These are phyloP conservation scores for Upupa epops DNA, from an alignment of 2,113 vertebrate genomes.

Conservation along the genomic window DNA sequence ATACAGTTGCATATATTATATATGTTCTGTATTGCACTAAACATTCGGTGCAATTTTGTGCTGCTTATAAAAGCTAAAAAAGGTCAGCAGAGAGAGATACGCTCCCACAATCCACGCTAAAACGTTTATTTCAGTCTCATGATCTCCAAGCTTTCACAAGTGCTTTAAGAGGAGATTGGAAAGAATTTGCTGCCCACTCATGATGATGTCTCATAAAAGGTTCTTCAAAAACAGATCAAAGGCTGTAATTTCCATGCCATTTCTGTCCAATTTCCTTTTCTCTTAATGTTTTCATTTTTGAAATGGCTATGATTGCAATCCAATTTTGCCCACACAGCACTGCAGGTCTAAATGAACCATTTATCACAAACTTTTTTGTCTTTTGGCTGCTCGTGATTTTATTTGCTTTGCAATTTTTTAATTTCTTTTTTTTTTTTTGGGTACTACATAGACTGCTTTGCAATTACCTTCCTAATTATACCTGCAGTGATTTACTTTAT, in stretches of 20 bases:
- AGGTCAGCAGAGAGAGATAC: constrained; percentile 44
- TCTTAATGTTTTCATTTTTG: constrained; percentile 77
- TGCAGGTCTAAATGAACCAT: constrained; percentile 78
- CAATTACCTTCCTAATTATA: constrained; percentile 79
- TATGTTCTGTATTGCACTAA: constrained; percentile 23
- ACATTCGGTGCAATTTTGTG: constrained; percentile 54
- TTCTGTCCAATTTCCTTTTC: constrained; percentile 82
- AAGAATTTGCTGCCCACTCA: constrained; percentile 74
- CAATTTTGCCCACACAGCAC: constrained; percentile 79
- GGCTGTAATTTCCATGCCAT: constrained; percentile 81
- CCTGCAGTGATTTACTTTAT: constrained; percentile 73
- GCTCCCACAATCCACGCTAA: constrained; percentile 54
- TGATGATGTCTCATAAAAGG: constrained; percentile 71
- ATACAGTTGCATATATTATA: constrained; percentile 1
- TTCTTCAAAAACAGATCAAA: constrained; percentile 76
- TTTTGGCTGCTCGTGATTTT: constrained; percentile 71
- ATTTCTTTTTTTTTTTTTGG: constrained; percentile 42
- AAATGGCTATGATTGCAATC: constrained; percentile 80
- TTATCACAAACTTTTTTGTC: constrained; percentile 77
- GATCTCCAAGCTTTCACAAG: constrained; percentile 67
- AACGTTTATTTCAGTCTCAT: constrained; percentile 65
- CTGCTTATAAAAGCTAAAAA: constrained; percentile 48
- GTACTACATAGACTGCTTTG: constrained; percentile 62
- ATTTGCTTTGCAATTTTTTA: constrained; percentile 74
- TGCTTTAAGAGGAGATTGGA: constrained; percentile 70